Evolutionary conservation across 2,113 vertebrate genomes (phyloP).

Genomic region (Thunnus thynnus): DNA sequence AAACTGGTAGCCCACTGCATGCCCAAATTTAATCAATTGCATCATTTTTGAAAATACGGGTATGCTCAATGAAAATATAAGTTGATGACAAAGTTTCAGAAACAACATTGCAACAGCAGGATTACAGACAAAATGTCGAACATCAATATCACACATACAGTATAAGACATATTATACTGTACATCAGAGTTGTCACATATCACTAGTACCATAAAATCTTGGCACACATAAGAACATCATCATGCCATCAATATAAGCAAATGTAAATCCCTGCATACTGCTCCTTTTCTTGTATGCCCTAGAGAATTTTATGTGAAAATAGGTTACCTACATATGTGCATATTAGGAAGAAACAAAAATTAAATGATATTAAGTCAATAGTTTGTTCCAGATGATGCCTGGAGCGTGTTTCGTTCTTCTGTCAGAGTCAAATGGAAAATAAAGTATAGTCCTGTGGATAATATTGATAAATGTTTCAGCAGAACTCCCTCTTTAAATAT

Average conservation of each 20-base stretch:
- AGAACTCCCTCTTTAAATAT: conserved; percentile 19
- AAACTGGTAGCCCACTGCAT: not conserved
- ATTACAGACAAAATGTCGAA: too few species aligned
- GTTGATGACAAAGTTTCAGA: too few species aligned
- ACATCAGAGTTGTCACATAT: too few species aligned
- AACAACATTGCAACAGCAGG: too few species aligned
- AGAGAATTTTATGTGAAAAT: not conserved
- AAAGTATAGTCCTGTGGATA: conserved; percentile 17
- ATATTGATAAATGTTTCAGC: conserved; percentile 12
- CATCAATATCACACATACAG: too few species aligned
- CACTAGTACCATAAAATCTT: not conserved
- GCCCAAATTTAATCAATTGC: not conserved
- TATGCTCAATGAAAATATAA: too few species aligned
- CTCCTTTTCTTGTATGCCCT: not conserved
- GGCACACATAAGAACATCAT: not conserved
- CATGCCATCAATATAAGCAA: not conserved
- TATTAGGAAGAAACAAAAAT: not conserved
- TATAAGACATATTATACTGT: too few species aligned
- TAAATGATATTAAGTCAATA: not conserved
- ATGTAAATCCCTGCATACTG: not conserved
- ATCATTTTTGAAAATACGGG: not conserved
- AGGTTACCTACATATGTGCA: not conserved
- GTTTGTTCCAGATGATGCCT: conserved; percentile 24
- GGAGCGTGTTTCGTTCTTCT: not conserved
- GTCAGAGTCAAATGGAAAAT: conserved; percentile 23